A percentile compares a stretch with the other conserved stretches of the same genome.
Conservation (phyloP, 1,140 invertebrate genomes). For the Manduca sexta region DNA sequence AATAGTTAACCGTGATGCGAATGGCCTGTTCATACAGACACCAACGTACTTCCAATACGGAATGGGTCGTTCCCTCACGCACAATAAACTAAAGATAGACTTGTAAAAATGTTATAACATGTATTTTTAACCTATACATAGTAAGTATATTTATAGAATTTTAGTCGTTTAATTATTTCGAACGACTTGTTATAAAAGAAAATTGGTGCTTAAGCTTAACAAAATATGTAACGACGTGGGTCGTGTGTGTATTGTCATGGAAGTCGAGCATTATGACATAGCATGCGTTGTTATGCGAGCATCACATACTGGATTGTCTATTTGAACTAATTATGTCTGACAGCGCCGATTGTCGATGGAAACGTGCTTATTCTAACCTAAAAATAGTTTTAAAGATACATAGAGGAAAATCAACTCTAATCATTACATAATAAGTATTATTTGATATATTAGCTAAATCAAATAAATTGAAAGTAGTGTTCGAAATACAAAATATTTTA, state of each 20-base stretch:
- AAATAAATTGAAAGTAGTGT: no score
- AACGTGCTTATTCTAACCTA: no score
- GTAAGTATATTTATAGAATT: constrained; percentile 73
- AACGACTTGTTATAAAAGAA: constrained; percentile 73
- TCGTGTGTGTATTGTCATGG: constrained; percentile 65
- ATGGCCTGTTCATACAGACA: constrained; percentile 27
- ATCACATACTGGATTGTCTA: constrained; percentile 41
- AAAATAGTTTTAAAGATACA: no score
- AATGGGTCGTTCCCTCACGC: constrained; percentile 43
- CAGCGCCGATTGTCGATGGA: no score
- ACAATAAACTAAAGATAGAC: constrained; percentile 48
- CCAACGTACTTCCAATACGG: background rate
- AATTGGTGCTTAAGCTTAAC: constrained; percentile 73
- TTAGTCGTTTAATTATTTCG: constrained; percentile 73
- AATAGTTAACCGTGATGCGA: constrained; percentile 31
- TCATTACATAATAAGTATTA: no score
- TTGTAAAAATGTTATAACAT: constrained; percentile 73
- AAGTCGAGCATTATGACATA: constrained; percentile 64
- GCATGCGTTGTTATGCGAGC: constrained; percentile 69
- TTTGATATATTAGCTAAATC: no score
- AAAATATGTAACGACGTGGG: constrained; percentile 51
- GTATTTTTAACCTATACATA: constrained; percentile 73
- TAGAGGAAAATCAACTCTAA: no score
- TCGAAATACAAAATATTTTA: no score
- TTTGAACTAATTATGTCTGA: constrained; percentile 3